Percentiles rank a stretch among this genome's conserved stretches.
Evolutionary conservation across 1,140 invertebrate genomes (phyloP).

Genomic region (Cotesia chilonis): DNA sequence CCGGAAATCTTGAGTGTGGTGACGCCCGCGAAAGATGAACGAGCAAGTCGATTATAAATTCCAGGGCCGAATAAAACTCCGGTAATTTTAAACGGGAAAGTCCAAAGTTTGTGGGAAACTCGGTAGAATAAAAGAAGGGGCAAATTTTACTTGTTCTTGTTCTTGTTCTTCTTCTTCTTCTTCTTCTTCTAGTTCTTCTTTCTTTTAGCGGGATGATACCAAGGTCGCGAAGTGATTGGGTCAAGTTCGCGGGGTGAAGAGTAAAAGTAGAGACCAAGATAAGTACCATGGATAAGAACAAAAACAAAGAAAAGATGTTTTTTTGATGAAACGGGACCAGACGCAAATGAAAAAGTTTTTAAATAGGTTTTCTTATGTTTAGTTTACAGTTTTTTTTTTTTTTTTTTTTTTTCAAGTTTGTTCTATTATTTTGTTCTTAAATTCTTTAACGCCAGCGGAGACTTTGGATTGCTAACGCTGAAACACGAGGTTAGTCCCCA

Average conservation of each 20-base stretch:
- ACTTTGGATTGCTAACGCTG: neutral
- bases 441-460: neutral
- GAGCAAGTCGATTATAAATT: conserved; percentile 30
- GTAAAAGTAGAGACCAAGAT: conserved; percentile 23
- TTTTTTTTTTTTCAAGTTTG: conserved; percentile 17
- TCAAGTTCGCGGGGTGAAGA: conserved; percentile 40
- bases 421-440: conserved; percentile 31
- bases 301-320: conserved; percentile 23
- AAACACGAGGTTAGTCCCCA: conserved; percentile 32
- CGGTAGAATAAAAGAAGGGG: neutral
- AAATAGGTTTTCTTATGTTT: conserved; percentile 7
- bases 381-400: conserved; percentile 29
- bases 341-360: conserved; percentile 22
- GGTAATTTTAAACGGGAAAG: conserved; percentile 33
- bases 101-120: conserved; percentile 34
- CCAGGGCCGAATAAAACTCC: conserved; percentile 33
- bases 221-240: conserved; percentile 39
- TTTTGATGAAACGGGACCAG: conserved; percentile 25
- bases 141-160: conserved; percentile 14
- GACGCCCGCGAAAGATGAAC: neutral
- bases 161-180: neutral
- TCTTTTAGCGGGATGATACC: neutral
- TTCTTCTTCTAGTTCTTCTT: conserved; percentile 8
- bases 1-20: neutral
- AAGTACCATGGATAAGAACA: conserved; percentile 7